Percentiles rank a stretch among this genome's conserved stretches.
These are phyloP conservation scores for Mirza zaza DNA, from an alignment of 2,113 vertebrate species.

Conservation along the genomic window DNA sequence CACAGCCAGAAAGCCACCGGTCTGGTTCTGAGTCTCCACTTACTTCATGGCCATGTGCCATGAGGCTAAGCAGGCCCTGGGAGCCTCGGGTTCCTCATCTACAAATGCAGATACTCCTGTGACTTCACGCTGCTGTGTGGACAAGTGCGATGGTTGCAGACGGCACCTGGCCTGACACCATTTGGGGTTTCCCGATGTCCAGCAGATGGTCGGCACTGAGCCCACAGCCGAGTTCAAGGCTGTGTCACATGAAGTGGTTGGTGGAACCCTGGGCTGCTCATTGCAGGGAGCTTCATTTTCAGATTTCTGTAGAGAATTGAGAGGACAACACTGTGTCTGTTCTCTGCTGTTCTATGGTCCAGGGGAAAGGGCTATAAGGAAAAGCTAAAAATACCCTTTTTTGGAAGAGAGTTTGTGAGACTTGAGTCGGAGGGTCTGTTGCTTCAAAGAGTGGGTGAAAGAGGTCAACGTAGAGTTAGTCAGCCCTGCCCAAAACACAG, in stretches of 20 bases:
- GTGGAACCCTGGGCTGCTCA: not conserved
- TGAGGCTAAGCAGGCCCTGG: fast-evolving
- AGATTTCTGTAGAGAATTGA: not conserved
- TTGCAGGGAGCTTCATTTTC: not conserved
- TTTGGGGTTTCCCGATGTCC: fast-evolving
- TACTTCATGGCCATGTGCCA: fast-evolving
- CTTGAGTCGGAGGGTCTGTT: too few species aligned
- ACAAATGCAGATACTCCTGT: not conserved
- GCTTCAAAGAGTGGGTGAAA: not conserved
- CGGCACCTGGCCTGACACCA: not conserved
- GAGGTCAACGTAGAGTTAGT: fast-evolving
- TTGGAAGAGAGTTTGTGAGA: too few species aligned
- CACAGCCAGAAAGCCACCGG: not conserved
- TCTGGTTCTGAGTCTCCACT: not conserved
- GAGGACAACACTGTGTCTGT: not conserved
- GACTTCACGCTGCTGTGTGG: not conserved
- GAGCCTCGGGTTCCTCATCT: not conserved
- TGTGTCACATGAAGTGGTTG: too few species aligned
- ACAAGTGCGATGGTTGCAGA: too few species aligned
- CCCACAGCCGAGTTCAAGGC: not conserved
- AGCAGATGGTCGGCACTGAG: not conserved
- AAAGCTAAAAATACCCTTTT: not conserved
- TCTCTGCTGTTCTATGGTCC: not conserved
- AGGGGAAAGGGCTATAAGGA: not conserved
- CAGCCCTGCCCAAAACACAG: not conserved